Evolutionary conservation across 2,113 vertebrate genomes (phyloP), one percentile per base, ranked within the genome.

Genomic region (Larimichthys crocea): DNA sequence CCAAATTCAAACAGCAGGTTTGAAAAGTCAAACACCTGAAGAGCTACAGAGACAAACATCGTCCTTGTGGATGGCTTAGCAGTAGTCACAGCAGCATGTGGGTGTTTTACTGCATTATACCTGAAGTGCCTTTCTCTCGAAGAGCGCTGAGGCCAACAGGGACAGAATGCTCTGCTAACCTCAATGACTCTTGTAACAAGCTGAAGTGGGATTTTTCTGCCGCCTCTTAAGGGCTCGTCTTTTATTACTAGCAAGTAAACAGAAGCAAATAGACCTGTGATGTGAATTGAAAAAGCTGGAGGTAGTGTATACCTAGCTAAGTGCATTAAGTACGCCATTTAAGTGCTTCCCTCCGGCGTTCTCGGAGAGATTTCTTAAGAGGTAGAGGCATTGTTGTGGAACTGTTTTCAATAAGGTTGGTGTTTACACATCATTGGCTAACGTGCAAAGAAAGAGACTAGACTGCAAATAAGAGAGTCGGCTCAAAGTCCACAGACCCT

Each of bases 161-260:
- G 53, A 78, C 29, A 66, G 84, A 80, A 80, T 59, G 68, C 65
- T 49, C 56, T 10, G 63, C 81, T 79, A 48, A 86, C 86, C 84
- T 87, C 76, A 57, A 71, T 71, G 81, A 68, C 84, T 90, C 85
- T 79, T 65, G 53, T 63, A 52, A 63, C 78, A 42, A 80, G 76
- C 84, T 83, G 56, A 83, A 88, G 88, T 76, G 78, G 79, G 76
- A 80, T 84, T 86, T 86, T 90, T 82, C 48, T 62, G 53, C 65
- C 50, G 70, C 78, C 84, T 90, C 84, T 88, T 84, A 69, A 85
- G 81, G 57, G 64, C 76, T 74, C 8, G 16, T 19, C 62, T 80
- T 87, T 86, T 89, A 86, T 86, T 84, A 64, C 65, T 2, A 26
- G 40, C 56, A 72, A 73, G 86, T 83, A 83, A 91, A 86, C 83